Evolutionary conservation across 2,888 invertebrate genomes (phyloP).

Genomic region (Leptopilina drosophilae): DNA sequence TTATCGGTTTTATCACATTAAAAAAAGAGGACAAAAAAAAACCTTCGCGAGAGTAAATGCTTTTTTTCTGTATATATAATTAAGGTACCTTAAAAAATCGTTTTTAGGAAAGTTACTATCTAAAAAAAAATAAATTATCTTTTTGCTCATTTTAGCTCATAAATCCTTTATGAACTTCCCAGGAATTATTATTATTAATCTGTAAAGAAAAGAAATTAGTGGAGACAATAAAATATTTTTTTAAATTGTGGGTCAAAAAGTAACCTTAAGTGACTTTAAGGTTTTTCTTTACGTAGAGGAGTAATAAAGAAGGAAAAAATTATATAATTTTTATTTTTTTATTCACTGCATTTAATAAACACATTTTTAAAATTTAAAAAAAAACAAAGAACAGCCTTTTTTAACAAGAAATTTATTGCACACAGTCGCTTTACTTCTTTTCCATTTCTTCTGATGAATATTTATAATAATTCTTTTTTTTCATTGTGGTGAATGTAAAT

Average conservation of each 20-base stretch:
- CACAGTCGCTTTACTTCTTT: background rate
- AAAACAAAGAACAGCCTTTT: conserved; percentile 25
- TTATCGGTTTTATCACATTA: background rate
- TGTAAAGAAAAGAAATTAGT: too few species aligned
- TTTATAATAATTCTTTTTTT: background rate
- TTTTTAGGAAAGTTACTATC: too few species aligned
- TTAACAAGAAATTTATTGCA: conserved; percentile 11
- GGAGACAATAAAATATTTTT: too few species aligned
- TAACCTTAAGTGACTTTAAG: too few species aligned
- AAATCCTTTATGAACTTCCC: too few species aligned
- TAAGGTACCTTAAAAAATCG: too few species aligned
- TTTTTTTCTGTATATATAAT: too few species aligned
- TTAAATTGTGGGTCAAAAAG: too few species aligned
- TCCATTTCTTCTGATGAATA: background rate
- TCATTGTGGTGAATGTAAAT: background rate
- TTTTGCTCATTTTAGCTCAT: too few species aligned
- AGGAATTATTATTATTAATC: too few species aligned
- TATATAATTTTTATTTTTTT: conserved; percentile 9
- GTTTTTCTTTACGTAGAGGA: background rate
- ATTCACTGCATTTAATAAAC: conserved; percentile 23
- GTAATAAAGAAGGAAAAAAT: background rate
- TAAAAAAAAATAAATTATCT: too few species aligned
- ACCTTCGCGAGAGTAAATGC: too few species aligned
- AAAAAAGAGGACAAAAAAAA: background rate
- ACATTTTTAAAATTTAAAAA: background rate